A percentile compares a stretch with the other conserved stretches of the same genome.
phyloP scores from a whole-genome alignment of 2,113 vertebrate species.

The Cephalopterus ornatus region DNA sequence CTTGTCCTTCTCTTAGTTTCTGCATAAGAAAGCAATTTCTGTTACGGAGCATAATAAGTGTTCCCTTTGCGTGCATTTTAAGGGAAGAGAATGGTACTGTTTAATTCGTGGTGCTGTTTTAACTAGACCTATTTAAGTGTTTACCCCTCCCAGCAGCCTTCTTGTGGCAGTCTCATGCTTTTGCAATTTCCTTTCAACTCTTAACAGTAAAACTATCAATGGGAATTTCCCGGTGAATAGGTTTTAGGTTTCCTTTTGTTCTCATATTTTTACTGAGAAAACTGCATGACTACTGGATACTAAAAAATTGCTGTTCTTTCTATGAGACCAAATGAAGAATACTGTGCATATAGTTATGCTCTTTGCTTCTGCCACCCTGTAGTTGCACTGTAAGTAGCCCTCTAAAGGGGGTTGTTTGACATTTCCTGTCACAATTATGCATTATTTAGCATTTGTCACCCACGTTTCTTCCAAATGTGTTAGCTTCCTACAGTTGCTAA shows the following conservation, averaged over 20 bases:
- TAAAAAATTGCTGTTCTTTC: background rate
- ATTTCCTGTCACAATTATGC: background rate
- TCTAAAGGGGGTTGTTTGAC: background rate
- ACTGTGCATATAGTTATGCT: background rate
- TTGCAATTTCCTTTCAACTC: background rate
- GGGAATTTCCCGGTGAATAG: background rate
- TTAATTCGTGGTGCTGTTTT: background rate
- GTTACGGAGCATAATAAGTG: background rate
- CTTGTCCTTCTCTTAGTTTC: background rate
- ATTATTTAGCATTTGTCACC: background rate
- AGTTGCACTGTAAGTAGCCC: background rate
- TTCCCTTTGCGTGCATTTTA: background rate
- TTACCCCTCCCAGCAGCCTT: background rate
- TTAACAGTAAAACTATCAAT: background rate
- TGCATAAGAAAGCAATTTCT: background rate
- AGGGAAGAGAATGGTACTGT: background rate
- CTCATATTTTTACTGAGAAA: background rate
- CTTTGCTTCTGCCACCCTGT: background rate
- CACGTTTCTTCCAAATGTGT: background rate
- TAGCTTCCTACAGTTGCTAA: background rate
- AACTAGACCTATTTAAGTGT: background rate
- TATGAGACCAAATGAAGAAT: background rate
- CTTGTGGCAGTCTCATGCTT: background rate
- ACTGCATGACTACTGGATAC: background rate
- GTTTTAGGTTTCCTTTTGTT: background rate